Evolutionary conservation across 1,140 invertebrate species (phyloP).

Genomic region (Drosophila pandora): DNA sequence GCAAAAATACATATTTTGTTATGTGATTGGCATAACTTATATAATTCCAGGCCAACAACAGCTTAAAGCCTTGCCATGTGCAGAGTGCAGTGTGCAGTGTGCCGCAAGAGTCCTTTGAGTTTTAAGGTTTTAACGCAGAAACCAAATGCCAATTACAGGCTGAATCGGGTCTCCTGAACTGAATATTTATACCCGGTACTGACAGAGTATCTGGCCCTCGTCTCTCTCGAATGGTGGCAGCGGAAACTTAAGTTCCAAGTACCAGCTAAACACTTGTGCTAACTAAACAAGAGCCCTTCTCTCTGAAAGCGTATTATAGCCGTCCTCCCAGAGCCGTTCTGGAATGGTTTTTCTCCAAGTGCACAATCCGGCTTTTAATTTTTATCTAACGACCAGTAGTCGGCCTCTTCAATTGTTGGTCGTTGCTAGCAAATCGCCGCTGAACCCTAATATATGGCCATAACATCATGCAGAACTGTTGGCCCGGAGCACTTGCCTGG

Average conservation of each 20-base stretch:
- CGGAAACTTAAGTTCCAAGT: too few species aligned
- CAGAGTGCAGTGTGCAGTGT: slow-evolving; percentile 24
- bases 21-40: slow-evolving; percentile 78
- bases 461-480: slow-evolving; percentile 63
- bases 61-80: slow-evolving; percentile 27
- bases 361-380: slow-evolving; percentile 1
- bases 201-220: too few species aligned
- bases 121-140: neutral
- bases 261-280: too few species aligned
- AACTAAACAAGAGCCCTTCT: too few species aligned
- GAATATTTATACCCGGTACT: neutral
- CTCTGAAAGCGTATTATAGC: too few species aligned
- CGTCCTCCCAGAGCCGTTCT: too few species aligned
- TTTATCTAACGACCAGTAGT: slow-evolving; percentile 13
- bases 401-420: slow-evolving; percentile 59
- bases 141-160: slow-evolving; percentile 56
- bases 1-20: slow-evolving; percentile 74
- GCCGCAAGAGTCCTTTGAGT: neutral
- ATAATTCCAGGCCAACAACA: slow-evolving; percentile 30
- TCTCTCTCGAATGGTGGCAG: too few species aligned
- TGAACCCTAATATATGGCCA: slow-evolving; percentile 77
- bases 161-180: neutral
- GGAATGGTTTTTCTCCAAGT: neutral
- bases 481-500: slow-evolving; percentile 33
- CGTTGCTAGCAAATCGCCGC: slow-evolving; percentile 61